Percentiles rank a stretch among this genome's conserved stretches.
phyloP scores from a whole-genome alignment of 2,797 vertebrate species.

The Silurus aristotelis region DNA sequence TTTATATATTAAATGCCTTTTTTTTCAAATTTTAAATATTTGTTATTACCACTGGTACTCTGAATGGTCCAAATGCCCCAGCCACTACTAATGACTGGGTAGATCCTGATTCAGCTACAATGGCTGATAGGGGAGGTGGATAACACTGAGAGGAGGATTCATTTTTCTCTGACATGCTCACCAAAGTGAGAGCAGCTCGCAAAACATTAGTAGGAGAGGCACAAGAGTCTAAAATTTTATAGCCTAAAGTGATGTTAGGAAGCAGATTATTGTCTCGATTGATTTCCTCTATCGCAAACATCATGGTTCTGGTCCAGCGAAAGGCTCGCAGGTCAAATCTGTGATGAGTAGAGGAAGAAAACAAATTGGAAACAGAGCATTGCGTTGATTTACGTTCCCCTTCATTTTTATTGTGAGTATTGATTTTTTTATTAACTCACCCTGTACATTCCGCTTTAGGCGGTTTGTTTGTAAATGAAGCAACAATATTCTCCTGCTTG shows the following conservation, averaged over 20 bases:
- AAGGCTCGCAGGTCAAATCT: constrained; percentile 76
- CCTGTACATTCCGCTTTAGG: constrained; percentile 60
- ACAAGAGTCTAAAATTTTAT: constrained; percentile 75
- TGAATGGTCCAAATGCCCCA: constrained; percentile 72
- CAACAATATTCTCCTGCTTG: constrained; percentile 66
- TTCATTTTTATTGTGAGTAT: too few species aligned
- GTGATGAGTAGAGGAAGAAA: constrained; percentile 23
- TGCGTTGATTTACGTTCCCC: background rate
- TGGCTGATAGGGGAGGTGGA: constrained; percentile 66
- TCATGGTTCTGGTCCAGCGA: constrained; percentile 77
- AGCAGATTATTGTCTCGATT: constrained; percentile 70
- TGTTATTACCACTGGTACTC: constrained; percentile 72
- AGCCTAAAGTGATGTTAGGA: constrained; percentile 75
- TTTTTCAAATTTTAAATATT: background rate
- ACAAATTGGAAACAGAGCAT: background rate
- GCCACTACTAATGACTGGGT: constrained; percentile 75
- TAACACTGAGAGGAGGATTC: constrained; percentile 55
- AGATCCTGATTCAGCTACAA: constrained; percentile 77
- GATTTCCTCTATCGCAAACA: constrained; percentile 77
- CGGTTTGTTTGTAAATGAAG: constrained; percentile 62
- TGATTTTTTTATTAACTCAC: constrained; percentile 59
- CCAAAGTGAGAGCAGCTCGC: constrained; percentile 69
- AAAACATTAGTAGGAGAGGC: constrained; percentile 72
- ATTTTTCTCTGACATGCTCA: constrained; percentile 56
- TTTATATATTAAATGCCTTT: background rate